These are phyloP conservation scores for Enchytraeus crypticus DNA, from an alignment of 2,888 invertebrate species.

Conservation along the genomic window DNA sequence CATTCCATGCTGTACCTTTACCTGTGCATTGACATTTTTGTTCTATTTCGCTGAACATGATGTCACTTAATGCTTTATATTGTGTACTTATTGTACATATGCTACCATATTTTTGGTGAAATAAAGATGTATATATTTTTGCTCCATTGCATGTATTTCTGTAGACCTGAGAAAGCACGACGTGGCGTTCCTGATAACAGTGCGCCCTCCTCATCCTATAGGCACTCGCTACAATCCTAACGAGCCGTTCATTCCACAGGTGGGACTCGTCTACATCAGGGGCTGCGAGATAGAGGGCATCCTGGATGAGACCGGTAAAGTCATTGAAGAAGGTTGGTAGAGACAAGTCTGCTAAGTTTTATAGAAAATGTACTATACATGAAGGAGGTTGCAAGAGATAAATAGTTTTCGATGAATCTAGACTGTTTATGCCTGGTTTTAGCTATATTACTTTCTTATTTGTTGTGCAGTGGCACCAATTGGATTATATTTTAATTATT, in stretches of 20 bases:
- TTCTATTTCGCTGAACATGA: no score
- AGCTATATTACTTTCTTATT: background rate
- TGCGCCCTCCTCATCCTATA: constrained; percentile 72
- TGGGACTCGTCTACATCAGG: constrained; percentile 79
- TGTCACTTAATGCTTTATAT: no score
- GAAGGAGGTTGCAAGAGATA: no score
- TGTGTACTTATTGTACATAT: no score
- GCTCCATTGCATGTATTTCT: no score
- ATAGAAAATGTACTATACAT: no score
- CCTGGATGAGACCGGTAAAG: constrained; percentile 80
- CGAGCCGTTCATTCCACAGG: constrained; percentile 79
- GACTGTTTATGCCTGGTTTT: background rate
- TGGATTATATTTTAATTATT: no score
- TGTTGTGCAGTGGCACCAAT: no score
- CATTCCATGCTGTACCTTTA: background rate
- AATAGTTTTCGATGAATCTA: no score
- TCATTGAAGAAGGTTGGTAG: constrained; percentile 72
- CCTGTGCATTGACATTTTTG: background rate
- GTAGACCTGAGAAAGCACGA: constrained; percentile 67
- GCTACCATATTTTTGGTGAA: no score
- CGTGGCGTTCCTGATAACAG: constrained; percentile 89
- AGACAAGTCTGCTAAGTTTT: background rate
- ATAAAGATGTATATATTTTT: no score
- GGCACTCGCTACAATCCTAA: constrained; percentile 54
- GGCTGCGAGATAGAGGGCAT: constrained; percentile 98